phyloP scores from a whole-genome alignment of 2,797 vertebrate species.

The Parambassis ranga region DNA sequence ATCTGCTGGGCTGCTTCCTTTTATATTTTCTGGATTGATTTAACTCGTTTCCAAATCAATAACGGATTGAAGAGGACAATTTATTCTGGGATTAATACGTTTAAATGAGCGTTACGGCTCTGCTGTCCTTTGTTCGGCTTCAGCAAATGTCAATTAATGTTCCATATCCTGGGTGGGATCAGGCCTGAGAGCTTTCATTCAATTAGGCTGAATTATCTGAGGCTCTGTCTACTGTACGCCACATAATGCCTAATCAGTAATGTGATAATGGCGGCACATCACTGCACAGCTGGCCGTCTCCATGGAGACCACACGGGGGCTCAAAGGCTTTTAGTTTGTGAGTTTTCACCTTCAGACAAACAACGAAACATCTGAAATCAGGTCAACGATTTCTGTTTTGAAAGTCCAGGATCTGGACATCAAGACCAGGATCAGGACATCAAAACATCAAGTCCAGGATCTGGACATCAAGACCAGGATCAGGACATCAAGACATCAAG shows the following conservation, averaged over 20 bases:
- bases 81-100: constrained; percentile 72
- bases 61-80: constrained; percentile 65
- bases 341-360: no score
- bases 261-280: constrained; percentile 61
- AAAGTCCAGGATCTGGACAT: no score
- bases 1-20: constrained; percentile 28
- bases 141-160: constrained; percentile 82
- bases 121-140: constrained; percentile 79
- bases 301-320: neutral
- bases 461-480: no score
- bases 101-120: constrained; percentile 70
- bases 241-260: constrained; percentile 68
- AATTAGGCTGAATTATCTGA: constrained; percentile 76
- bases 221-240: constrained; percentile 62
- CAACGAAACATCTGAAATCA: no score
- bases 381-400: no score
- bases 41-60: constrained; percentile 68
- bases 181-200: constrained; percentile 76
- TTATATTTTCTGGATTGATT: constrained; percentile 60
- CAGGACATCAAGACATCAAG: no score
- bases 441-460: no score
- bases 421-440: no score
- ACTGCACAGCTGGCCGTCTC: neutral
- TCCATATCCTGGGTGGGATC: constrained; percentile 71
- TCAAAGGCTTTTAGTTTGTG: no score